Conservation (phyloP, 2,797 vertebrate species). For the Adrianichthys oophorus region DNA sequence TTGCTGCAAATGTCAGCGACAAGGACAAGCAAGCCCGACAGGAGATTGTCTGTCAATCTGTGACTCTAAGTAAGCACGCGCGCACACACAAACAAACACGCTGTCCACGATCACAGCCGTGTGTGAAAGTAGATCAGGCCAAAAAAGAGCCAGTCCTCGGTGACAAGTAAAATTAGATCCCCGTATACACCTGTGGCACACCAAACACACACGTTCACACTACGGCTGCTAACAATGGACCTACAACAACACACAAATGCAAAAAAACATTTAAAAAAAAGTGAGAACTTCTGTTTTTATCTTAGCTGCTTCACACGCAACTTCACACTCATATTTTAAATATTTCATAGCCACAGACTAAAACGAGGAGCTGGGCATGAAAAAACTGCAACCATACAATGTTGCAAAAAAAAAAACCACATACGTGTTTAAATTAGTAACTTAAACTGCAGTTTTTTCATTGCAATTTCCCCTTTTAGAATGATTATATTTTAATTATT, state of each 20-base stretch:
- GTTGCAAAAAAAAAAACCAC: too few species aligned
- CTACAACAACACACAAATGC: neutral
- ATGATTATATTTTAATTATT: too few species aligned
- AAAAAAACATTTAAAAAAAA: neutral
- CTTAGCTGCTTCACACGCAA: neutral
- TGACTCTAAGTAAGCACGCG: conserved; percentile 31
- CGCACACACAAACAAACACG: conserved; percentile 11
- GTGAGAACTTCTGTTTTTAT: conserved; percentile 2
- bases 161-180: conserved; percentile 53
- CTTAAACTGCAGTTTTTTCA: too few species aligned
- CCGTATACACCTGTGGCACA: neutral
- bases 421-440: too few species aligned
- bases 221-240: conserved; percentile 1
- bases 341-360: too few species aligned
- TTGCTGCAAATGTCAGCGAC: conserved; percentile 49
- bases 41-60: conserved; percentile 50
- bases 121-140: conserved; percentile 55
- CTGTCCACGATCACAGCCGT: conserved; percentile 17
- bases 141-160: conserved; percentile 30
- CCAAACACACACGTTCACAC: conserved; percentile 7
- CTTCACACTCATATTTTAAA: too few species aligned
- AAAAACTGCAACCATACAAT: too few species aligned
- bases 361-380: too few species aligned
- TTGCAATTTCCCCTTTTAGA: too few species aligned
- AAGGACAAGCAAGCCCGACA: conserved; percentile 49